Evolutionary conservation across 2,888 invertebrate genomes (phyloP).

Genomic region (Catocala nupta): DNA sequence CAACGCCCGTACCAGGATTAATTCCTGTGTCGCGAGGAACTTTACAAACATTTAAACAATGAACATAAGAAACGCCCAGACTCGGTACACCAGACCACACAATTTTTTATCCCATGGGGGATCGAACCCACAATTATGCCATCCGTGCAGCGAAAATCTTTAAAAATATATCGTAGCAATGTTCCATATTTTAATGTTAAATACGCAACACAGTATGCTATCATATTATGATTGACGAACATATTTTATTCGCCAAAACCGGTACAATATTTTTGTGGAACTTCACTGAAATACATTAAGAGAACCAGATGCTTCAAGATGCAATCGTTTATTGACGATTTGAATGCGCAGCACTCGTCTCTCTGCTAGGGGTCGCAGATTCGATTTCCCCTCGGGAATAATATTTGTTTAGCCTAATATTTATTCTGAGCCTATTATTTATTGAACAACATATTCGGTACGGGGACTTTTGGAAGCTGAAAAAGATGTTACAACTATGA

Average conservation of each 20-base stretch:
- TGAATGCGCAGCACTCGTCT: conserved; percentile 14
- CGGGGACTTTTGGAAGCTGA: background rate
- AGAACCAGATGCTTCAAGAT: background rate
- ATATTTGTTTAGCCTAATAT: conserved; percentile 22
- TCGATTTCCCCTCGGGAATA: conserved; percentile 15
- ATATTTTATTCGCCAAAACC: background rate
- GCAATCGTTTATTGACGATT: conserved; percentile 17
- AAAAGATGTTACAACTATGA: background rate
- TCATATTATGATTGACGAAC: too few relatives aligned
- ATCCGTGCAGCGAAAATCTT: too few relatives aligned
- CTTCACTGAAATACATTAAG: background rate
- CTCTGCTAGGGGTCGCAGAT: conserved; percentile 7
- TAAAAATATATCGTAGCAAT: too few relatives aligned
- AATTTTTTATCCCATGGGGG: too few relatives aligned
- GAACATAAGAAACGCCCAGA: too few relatives aligned
- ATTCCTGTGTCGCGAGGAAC: too few relatives aligned
- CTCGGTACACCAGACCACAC: too few relatives aligned
- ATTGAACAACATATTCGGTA: conserved; percentile 9
- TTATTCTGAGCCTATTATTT: conserved; percentile 21
- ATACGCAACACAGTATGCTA: too few relatives aligned
- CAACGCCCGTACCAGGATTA: too few relatives aligned
- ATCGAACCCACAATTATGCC: too few relatives aligned
- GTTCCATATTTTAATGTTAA: too few relatives aligned
- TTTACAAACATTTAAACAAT: too few relatives aligned
- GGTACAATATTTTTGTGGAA: background rate